Base-by-base conservation (phyloP, 2,113 vertebrate species). In the Cyprinus carpio region DNA sequence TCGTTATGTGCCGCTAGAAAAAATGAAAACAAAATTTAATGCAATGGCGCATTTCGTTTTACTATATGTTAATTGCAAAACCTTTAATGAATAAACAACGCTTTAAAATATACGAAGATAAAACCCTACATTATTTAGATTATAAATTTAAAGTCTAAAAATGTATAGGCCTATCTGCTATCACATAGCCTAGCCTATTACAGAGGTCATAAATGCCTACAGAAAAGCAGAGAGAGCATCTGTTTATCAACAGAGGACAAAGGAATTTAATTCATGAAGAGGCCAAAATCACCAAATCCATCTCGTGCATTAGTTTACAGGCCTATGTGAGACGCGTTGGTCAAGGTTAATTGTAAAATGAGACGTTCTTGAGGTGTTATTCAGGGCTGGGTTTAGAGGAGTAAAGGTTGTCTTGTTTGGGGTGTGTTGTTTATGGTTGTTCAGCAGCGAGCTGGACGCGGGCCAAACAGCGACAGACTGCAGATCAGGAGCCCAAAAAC, bases 401-500 rank as follows among this genome's bases (percentile, higher is more conserved):
- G 37, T 27, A 54, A 78, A 58, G 4, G 34, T n/a, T 43, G 34
- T 27, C 46, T 76, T n/a, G n/a, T n/a, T n/a, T n/a, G n/a, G n/a
- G n/a, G n/a, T n/a, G n/a, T n/a, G n/a, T n/a, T n/a, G n/a, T n/a
- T n/a, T n/a, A n/a, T n/a, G n/a, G n/a, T n/a, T n/a, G n/a, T n/a
- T 84, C 84, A 82, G 65, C 43, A 40, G 43, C 29, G 46, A 79
- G 75, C 72, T 89, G 90, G 87, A 90, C n/a, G n/a, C 3, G 56
- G 60, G 83, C 89, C 90, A 91, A 81, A 69, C 20, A 85, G 80
- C 79, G 81, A 85, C 88, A 90, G 88, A 90, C 87, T 88, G 89
- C 75, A 71, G 85, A 88, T 89, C 82, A 85, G 64, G 43, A 37
- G 54, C 67, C 67, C 49, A 10, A n/a, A n/a, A 43, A 43, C 27